Evolutionary conservation across 2,888 invertebrate species (phyloP), one percentile per base, ranked within the genome.

Genomic region (Cerastoderma edule): DNA sequence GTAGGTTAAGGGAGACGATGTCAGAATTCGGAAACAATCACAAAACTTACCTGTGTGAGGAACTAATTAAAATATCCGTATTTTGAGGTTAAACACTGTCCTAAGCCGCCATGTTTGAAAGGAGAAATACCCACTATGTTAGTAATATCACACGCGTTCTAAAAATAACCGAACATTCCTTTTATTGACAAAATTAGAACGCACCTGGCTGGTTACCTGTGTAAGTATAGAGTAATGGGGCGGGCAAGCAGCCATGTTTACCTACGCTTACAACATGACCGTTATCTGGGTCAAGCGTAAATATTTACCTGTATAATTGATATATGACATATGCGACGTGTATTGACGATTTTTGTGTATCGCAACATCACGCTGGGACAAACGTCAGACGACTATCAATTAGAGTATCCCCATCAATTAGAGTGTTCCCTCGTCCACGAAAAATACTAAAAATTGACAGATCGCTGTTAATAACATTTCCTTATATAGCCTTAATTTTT

Each of bases 111-210:
- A 73, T 73, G 22, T 73, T 73, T 24, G 54, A 65, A 63, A 44
- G 28, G 28, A 65, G 50, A 60, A 60, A 60, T 60, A 60, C 60
- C 60, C 53, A 53, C n/a, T 67, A 50, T 68, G 50, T 68, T 68
- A 53, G 54, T 67, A 72, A 67, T 67, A 72, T 66, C 54, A 67
- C 57, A 72, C 35, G 67, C 24, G 13, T 8, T 63, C 73, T 73
- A 73, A 67, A 73, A 73, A 73, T 73, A 73, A 64, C 44, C 32
- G 19, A 33, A 54, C 73, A 73, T 73, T 73, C 73, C 73, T 73
- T 64, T 35, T 73, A 67, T 60, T 57, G 72, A 67, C 67, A 72
- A 72, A 67, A 73, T 63, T 73, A 67, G 54, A n/a, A n/a, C 64
- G 63, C 48, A 73, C 73, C 73, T 73, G 67, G 63, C 33, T 73